These are phyloP conservation scores for Cyclina sinensis DNA, from an alignment of 1,140 invertebrate species.

Conservation along the genomic window DNA sequence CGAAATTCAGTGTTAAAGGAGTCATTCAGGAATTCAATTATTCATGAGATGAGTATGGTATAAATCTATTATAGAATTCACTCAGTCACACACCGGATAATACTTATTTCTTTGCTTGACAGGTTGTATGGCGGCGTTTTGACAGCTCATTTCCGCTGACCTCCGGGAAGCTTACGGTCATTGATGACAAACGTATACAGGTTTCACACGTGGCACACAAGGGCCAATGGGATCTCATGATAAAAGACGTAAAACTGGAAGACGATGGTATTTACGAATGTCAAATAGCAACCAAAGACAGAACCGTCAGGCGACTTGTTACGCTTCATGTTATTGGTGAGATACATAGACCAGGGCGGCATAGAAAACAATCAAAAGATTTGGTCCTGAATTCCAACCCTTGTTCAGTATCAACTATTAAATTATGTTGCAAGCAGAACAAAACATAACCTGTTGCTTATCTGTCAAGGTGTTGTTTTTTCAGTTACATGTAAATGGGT, in stretches of 20 bases:
- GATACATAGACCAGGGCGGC: too few species aligned
- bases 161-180: constrained; percentile 70
- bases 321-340: constrained; percentile 74
- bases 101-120: background rate
- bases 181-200: constrained; percentile 69
- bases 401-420: too few species aligned
- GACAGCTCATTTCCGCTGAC: constrained; percentile 77
- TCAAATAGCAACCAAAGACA: constrained; percentile 73
- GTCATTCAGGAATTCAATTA: too few species aligned
- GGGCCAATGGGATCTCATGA: constrained; percentile 78
- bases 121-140: constrained; percentile 78
- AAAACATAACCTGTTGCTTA: too few species aligned
- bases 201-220: constrained; percentile 72
- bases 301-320: constrained; percentile 70
- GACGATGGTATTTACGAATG: constrained; percentile 80
- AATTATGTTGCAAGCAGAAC: too few species aligned
- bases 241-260: constrained; percentile 69
- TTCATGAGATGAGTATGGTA: too few species aligned
- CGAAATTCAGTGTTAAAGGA: too few species aligned
- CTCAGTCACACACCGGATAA: background rate
- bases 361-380: too few species aligned
- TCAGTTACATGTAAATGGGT: too few species aligned
- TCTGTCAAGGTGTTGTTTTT: too few species aligned
- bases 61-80: background rate
- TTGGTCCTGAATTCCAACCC: too few species aligned